Conservation (phyloP, 2,797 vertebrate genomes). For the Urocyon cinereoargenteus region DNA sequence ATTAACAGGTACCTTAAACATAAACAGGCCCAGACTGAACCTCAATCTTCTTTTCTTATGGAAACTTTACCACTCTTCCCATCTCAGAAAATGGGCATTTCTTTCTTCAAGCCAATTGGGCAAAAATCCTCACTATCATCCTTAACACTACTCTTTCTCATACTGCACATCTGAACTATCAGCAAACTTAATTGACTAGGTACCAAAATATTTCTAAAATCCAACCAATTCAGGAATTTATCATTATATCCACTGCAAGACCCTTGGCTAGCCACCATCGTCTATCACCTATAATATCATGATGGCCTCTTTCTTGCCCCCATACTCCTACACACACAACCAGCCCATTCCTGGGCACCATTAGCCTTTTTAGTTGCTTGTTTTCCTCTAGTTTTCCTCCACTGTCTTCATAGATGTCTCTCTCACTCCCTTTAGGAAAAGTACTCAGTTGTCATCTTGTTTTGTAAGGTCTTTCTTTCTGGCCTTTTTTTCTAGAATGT, state of each 20-base stretch:
- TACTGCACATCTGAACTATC: neutral
- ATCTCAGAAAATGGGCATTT: neutral
- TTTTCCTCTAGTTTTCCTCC: neutral
- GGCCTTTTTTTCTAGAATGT: neutral
- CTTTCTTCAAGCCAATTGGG: neutral
- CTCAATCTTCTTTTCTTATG: neutral
- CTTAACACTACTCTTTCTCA: neutral
- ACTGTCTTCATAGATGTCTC: neutral
- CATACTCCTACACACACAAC: accelerated
- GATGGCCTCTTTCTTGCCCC: neutral
- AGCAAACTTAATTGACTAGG: neutral
- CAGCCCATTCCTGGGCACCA: neutral
- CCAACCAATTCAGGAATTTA: neutral
- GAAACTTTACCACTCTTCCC: neutral
- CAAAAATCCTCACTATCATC: neutral
- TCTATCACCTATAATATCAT: neutral
- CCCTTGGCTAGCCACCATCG: neutral
- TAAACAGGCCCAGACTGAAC: neutral
- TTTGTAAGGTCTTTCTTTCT: neutral
- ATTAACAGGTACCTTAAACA: neutral
- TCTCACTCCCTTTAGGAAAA: neutral
- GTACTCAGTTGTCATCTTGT: neutral
- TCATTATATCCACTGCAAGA: neutral
- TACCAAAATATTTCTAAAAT: constrained; percentile 45
- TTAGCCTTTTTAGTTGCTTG: neutral